A percentile compares a stretch with the other conserved stretches of the same genome.
These are phyloP conservation scores for Apocheima hispidaria DNA, from an alignment of 2,888 invertebrate species.

Conservation along the genomic window DNA sequence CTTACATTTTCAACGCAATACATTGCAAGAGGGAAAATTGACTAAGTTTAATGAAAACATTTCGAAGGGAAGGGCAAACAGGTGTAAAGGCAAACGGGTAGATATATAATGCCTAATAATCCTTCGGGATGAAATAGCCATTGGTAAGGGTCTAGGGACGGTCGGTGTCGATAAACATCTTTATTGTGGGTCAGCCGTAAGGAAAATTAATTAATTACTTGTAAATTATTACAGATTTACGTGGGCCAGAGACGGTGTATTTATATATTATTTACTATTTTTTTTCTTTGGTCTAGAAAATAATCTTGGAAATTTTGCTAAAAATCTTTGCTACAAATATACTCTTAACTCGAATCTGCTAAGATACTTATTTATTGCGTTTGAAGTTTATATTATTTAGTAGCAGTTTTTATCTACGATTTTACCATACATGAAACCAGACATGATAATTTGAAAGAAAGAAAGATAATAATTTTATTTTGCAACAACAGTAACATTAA, in stretches of 20 bases:
- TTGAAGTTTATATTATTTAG: too few species aligned
- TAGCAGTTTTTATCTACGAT: too few species aligned
- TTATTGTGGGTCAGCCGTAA: conserved; percentile 17
- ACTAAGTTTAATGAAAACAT: conserved; percentile 80
- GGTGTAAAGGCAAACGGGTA: conserved; percentile 62
- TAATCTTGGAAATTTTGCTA: neutral
- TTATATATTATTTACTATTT: neutral
- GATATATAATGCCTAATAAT: conserved; percentile 58
- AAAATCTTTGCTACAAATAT: too few species aligned
- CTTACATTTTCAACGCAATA: conserved; percentile 5
- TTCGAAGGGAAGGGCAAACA: conserved; percentile 57
- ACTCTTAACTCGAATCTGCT: too few species aligned
- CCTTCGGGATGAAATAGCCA: conserved; percentile 29
- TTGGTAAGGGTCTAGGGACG: conserved; percentile 18
- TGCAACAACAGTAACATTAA: too few species aligned
- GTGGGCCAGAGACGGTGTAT: neutral
- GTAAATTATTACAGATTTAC: conserved; percentile 5
- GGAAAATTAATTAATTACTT: conserved; percentile 20
- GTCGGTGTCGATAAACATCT: conserved; percentile 15
- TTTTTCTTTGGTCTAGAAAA: neutral
- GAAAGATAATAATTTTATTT: too few species aligned
- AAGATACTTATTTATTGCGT: too few species aligned
- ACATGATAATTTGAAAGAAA: too few species aligned
- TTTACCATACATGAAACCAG: too few species aligned
- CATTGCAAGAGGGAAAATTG: conserved; percentile 62